A percentile compares a stretch with the other conserved stretches of the same genome.
Conservation (phyloP, 2,888 invertebrate genomes). For the Agrochola lychnidis region DNA sequence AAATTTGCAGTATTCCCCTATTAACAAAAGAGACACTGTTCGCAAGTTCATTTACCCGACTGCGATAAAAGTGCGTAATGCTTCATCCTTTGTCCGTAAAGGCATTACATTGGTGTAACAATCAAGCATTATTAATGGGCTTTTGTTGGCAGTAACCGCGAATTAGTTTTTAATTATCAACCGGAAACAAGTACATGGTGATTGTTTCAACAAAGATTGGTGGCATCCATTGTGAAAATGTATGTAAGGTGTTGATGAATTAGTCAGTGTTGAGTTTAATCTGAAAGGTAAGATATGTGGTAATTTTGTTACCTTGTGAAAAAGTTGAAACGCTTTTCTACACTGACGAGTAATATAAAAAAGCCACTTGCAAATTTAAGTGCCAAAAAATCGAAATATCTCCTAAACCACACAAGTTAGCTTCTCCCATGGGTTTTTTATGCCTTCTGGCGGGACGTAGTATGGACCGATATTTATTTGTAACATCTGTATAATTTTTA, state of each 20-base stretch:
- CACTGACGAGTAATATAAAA: no score
- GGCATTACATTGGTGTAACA: slow-evolving; percentile 72
- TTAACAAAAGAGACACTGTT: slow-evolving; percentile 42
- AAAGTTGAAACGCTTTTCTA: neutral
- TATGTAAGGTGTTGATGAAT: slow-evolving; percentile 36
- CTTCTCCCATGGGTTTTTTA: no score
- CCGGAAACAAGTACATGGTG: slow-evolving; percentile 78
- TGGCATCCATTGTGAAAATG: slow-evolving; percentile 32
- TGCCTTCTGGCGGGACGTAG: no score
- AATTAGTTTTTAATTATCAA: slow-evolving; percentile 87
- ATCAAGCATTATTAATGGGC: slow-evolving; percentile 85
- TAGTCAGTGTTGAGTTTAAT: slow-evolving; percentile 37
- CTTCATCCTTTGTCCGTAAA: slow-evolving; percentile 71
- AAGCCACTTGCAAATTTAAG: no score
- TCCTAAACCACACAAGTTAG: no score
- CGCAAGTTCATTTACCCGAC: slow-evolving; percentile 58
- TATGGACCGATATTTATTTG: no score
- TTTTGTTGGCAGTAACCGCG: slow-evolving; percentile 80
- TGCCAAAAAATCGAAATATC: no score
- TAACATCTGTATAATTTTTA: no score
- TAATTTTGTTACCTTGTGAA: neutral
- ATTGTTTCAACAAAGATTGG: slow-evolving; percentile 75
- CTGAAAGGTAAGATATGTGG: slow-evolving; percentile 12
- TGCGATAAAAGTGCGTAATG: slow-evolving; percentile 66
- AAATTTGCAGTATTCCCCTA: slow-evolving; percentile 7